These are phyloP conservation scores for Dipodomys merriami DNA, from an alignment of 2,113 vertebrate genomes.

Conservation along the genomic window DNA sequence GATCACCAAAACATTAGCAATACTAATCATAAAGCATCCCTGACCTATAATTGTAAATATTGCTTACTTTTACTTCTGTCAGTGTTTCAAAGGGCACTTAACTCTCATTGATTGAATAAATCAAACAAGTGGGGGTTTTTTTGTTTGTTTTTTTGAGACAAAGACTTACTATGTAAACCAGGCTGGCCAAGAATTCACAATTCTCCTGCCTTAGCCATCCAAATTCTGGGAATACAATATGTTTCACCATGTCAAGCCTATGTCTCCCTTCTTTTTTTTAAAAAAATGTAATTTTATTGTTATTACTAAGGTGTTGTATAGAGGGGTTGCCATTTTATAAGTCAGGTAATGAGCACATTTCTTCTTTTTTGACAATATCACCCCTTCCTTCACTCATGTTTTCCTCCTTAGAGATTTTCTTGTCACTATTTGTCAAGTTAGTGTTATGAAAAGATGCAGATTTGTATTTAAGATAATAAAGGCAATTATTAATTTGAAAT, in stretches of 20 bases:
- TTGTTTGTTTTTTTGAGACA: neutral
- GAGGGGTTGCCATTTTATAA: too few relatives aligned
- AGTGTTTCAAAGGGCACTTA: neutral
- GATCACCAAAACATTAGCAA: constrained; percentile 34
- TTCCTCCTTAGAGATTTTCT: neutral
- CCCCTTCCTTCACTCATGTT: too few relatives aligned
- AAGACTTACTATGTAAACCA: neutral
- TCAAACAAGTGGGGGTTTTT: neutral
- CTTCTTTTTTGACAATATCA: too few relatives aligned
- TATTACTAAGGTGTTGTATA: too few relatives aligned
- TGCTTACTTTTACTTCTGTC: neutral
- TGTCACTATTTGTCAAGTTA: neutral
- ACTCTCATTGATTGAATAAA: neutral
- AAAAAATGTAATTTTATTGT: too few relatives aligned
- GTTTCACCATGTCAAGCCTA: neutral
- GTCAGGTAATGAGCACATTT: too few relatives aligned
- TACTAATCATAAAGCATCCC: neutral
- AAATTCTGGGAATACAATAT: neutral
- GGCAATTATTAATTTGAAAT: neutral
- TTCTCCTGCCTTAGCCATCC: neutral
- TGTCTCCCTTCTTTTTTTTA: neutral
- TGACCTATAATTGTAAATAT: neutral
- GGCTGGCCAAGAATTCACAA: neutral
- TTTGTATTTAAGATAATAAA: constrained; percentile 35
- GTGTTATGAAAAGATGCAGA: constrained; percentile 23